Evolutionary conservation across 2,888 invertebrate genomes (phyloP), one percentile per base, ranked within the genome.

Genomic region (Leucoptera coffeella): DNA sequence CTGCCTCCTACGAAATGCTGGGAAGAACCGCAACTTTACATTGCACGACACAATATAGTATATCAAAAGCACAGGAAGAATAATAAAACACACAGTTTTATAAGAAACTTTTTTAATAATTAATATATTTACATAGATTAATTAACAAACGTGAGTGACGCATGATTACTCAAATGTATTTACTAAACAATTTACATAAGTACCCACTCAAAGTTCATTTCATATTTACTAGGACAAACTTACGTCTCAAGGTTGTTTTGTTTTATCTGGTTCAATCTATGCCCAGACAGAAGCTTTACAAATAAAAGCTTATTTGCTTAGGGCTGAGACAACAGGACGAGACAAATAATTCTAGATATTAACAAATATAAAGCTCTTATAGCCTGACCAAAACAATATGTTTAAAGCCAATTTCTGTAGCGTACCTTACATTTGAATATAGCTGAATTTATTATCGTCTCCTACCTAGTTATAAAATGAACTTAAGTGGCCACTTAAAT

Each of bases 41-140:
- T n/a, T n/a, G n/a, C n/a, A n/a, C n/a, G n/a, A n/a, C n/a, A n/a
- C n/a, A n/a, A n/a, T n/a, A n/a, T n/a, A n/a, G n/a, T n/a, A n/a
- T n/a, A n/a, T n/a, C n/a, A n/a, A n/a, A n/a, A 23, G 14, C n/a
- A 52, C 46, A 39, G 38, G 37, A 37, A 28, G 41, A 32, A 32
- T 22, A 28, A 26, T 29, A 30, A 26, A 20, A 22, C 9, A 14
- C 4, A 23, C 12, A 20, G 49, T 43, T 62, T 53, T 56, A 60
- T 67, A 65, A 55, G 62, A 64, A 67, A 60, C 51, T 57, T 64
- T 64, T 62, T 26, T 51, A 55, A 64, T 56, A 20, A 62, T 62
- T 67, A 65, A 62, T 65, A 60, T 69, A 69, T 69, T 65, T 69
- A 69, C 67, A 69, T 62, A 62, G 57, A 54, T 54, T 61, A 61